Base-by-base conservation (phyloP, 1,140 invertebrate genomes). In the Caerostris extrusa region DNA sequence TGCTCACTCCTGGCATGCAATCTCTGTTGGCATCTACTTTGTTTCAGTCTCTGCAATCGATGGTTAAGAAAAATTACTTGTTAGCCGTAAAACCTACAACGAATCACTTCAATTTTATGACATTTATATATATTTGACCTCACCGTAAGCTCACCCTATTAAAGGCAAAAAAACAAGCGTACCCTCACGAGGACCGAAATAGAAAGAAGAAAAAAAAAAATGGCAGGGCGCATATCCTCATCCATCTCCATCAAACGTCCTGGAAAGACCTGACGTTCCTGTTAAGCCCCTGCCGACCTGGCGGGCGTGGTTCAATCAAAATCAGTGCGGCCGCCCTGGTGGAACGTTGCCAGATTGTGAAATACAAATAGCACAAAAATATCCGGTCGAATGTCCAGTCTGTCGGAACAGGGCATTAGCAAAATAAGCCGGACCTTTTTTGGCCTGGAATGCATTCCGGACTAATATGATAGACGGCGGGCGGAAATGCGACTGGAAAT, bases 361-460 rank as follows among this genome's bases (percentile, higher is more conserved):
- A 87, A 87, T 87, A 87, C 85, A 87, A 87, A 87, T 87, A 87
- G 85, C 58, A 87, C 58, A 61, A 87, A 87, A 87, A 87, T 87
- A 87, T 87, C 85, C 58, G 85, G n/a, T 60, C n/a, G 19, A 77
- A 53, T 77, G 50, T 58, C 82, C 57, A 50, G 58, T 12, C 85
- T 87, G 85, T 34, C 85, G 71, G 71, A 77, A 77, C 71, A 50
- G 71, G 34, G 57, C 57, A 87, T 87, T 87, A 87, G 57, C 34
- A 50, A 50, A 61, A 61, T 61, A 87, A 50, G 85, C 85, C 85
- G 58, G 58, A 64, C 85, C 53, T 77, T 71, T 77, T 8, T 34
- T n/a, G n/a, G 8, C 85, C 85, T 14, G 7, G 82, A 81, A 57
- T 17, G 12, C 55, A 85, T 57, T 85, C 53, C 82, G 7, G 19